Evolutionary conservation across 2,888 invertebrate genomes (phyloP), one percentile per base, ranked within the genome.

Genomic region (Scrobipalpa costella): DNA sequence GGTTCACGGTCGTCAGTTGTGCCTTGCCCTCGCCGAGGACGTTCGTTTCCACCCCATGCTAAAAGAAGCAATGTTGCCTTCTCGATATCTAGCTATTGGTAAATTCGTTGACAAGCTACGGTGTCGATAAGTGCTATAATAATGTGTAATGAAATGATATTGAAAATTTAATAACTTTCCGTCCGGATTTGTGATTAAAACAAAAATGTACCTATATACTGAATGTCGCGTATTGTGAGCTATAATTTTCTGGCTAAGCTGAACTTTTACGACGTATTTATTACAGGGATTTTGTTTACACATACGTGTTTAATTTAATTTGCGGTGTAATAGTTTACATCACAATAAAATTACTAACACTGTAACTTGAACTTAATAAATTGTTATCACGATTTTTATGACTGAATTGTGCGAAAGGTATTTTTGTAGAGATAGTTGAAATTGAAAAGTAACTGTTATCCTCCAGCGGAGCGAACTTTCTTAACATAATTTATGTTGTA

Each of bases 41-140:
- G 92, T 92, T 7, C 94, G 94, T 62, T 98, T 98, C 83, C 94
- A 95, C 62, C 94, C 94, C 69, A 92, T 95, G 74, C 86, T 98
- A 55, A 92, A 94, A 68, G 98, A 97, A 70, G 94, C 97, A 8
- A 95, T 98, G 77, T 95, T 96, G 47, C 93, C 95, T 13, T 94
- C 94, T 71, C 94, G 95, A 7, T 93, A 97, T 75, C 93, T 97
- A 68, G 96, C 96, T 76, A 95, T 98, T 64, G 95, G 96, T 75
- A 98, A 98, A 81, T 94, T 95, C 63, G 88, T 98, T 58, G 93
- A 93, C 67, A 92, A 92, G 69, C 86, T 94, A 62, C 81, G 77
- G 50, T 86, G 81, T 70, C 84, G 82, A 68, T 85, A 81, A 73
- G 65, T 38, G 60, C 63, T 55, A n/a, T 33, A 63, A 59, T 61